Evolutionary conservation across 2,888 invertebrate genomes (phyloP), one percentile per base, ranked within the genome.

Genomic region (Synanthedon andrenaeformis): DNA sequence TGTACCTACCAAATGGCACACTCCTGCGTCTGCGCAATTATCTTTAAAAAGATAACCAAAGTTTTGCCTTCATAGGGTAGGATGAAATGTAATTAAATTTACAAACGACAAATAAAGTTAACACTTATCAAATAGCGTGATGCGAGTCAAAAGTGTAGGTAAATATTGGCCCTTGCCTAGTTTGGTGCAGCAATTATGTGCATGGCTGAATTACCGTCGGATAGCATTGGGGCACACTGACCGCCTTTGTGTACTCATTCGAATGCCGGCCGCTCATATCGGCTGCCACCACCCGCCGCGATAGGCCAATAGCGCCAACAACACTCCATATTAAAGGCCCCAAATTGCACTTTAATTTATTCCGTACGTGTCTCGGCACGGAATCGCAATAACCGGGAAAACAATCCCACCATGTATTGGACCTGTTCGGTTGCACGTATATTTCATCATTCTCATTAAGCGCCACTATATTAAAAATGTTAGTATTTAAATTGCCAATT

Each of bases 321-420:
- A 80, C 80, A 82, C 81, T 82, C 78, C 82, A 82, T 83, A 85
- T 84, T 85, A 85, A 85, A 84, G 74, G 79, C 76, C 72, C 81
- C 79, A 83, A 87, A 87, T 84, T 84, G 83, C 81, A 82, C 76
- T 85, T 85, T 84, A 85, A 86, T 85, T 84, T 86, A 87, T 87
- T 84, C 86, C 67, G 81, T 67, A 77, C 86, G 86, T 86, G 86
- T 85, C 82, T 79, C 82, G 79, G 82, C 81, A 84, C 82, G 76
- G 79, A 82, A 82, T 83, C 79, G 83, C 79, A 85, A 84, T 85
- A 86, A 83, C 84, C 56, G 72, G 72, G 75, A 79, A 83, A 86
- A 82, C 83, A 81, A 82, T 82, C 75, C 74, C 75, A 69, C 67
- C 74, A 71, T 75, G 79, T 80, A 82, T 79, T 74, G 76, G 70